Evolutionary conservation across 92 coral and sea anemone genomes (phyloP).

Genomic region (Zoanthus solanderi): DNA sequence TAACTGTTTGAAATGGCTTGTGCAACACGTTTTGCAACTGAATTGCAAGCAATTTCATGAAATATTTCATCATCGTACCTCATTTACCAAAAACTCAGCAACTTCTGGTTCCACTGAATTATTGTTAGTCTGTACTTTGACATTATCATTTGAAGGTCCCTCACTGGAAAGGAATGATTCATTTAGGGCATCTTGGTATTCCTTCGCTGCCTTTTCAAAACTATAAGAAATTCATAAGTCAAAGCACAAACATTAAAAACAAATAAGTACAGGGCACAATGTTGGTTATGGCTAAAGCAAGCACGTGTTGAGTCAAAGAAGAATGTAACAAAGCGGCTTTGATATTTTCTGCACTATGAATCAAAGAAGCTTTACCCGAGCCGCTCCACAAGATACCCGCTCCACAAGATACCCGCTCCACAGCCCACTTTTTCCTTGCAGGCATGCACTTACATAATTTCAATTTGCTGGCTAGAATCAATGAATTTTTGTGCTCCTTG

Average conservation of each 20-base stretch:
- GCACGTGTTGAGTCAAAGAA: not conserved
- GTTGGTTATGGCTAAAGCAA: not conserved
- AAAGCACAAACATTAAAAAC: not conserved
- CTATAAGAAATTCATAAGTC: slow-evolving; percentile 50
- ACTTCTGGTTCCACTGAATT: slow-evolving; percentile 57
- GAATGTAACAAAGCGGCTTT: not conserved
- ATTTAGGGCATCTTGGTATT: slow-evolving; percentile 73
- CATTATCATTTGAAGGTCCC: slow-evolving; percentile 61
- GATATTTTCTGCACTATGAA: not conserved
- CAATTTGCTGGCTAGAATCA: too few relatives aligned
- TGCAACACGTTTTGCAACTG: too few relatives aligned
- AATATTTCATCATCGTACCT: slow-evolving; percentile 62
- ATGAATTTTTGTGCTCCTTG: too few relatives aligned
- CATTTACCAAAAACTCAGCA: slow-evolving; percentile 81
- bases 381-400: too few relatives aligned
- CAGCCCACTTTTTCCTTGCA: too few relatives aligned
- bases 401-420: too few relatives aligned
- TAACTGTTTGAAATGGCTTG: too few relatives aligned
- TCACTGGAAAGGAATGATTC: slow-evolving; percentile 53
- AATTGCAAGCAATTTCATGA: too few relatives aligned
- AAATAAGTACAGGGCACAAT: not conserved
- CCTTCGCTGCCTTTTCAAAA: slow-evolving; percentile 91
- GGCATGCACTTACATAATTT: too few relatives aligned
- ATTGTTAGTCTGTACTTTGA: slow-evolving; percentile 50
- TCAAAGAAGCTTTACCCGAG: too few relatives aligned